Percentiles rank a stretch among this genome's conserved stretches.
phyloP scores from a whole-genome alignment of 2,888 invertebrate genomes.

The Athalia rosae region DNA sequence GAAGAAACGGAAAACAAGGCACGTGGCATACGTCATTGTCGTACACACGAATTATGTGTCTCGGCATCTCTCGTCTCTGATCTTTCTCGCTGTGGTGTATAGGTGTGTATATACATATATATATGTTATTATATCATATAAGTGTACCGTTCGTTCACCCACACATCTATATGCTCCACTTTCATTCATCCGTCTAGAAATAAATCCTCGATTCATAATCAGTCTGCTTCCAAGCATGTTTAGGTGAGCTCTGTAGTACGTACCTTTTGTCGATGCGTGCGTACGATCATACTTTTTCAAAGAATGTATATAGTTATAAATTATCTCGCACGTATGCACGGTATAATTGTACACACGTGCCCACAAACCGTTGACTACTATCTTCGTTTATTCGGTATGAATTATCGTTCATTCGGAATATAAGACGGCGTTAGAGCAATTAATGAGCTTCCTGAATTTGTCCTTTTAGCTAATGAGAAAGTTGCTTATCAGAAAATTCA shows the following conservation, averaged over 20 bases:
- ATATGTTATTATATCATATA: not conserved
- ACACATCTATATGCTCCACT: constrained; percentile 54
- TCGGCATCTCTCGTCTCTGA: too few species aligned
- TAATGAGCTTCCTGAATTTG: too few species aligned
- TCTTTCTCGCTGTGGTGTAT: too few species aligned
- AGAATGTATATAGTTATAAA: not conserved
- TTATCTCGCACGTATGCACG: not conserved
- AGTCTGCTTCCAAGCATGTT: not conserved
- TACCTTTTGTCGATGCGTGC: not conserved
- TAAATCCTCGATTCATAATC: constrained; percentile 70
- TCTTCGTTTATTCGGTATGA: not conserved
- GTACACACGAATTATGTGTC: constrained; percentile 10
- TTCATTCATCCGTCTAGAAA: constrained; percentile 71
- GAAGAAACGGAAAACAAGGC: not conserved
- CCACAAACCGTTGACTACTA: not conserved
- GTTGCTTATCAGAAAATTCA: too few species aligned
- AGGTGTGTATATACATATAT: not conserved
- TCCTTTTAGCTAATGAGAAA: too few species aligned
- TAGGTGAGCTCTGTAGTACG: not conserved
- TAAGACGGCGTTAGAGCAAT: too few species aligned
- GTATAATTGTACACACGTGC: not conserved
- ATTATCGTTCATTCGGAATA: too few species aligned
- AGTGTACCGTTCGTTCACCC: not conserved
- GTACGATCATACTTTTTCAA: not conserved
- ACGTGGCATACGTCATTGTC: constrained; percentile 24